phyloP scores from a whole-genome alignment of 1,140 invertebrate species.

The Anthonomus grandis region DNA sequence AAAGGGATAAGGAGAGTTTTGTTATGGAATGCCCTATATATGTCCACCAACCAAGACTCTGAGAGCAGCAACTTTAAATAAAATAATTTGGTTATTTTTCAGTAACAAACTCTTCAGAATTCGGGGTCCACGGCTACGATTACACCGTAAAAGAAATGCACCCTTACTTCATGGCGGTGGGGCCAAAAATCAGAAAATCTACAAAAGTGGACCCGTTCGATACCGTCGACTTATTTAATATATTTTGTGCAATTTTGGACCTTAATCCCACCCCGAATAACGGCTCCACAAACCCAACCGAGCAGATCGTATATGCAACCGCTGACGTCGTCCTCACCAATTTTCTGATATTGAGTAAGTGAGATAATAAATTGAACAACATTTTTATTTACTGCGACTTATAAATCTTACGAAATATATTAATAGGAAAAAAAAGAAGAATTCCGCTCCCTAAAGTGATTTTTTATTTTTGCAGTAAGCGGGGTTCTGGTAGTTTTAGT shows the following conservation, averaged over 20 bases:
- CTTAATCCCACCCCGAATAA: slow-evolving; percentile 45
- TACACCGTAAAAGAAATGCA: slow-evolving; percentile 59
- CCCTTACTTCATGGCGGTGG: slow-evolving; percentile 66
- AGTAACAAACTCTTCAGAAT: slow-evolving; percentile 53
- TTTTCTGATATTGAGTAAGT: neutral
- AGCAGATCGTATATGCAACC: slow-evolving; percentile 26
- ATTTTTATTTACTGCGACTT: no score
- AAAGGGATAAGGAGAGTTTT: no score
- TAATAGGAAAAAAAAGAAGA: neutral
- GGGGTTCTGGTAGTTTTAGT: slow-evolving; percentile 39
- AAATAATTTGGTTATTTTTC: slow-evolving; percentile 27
- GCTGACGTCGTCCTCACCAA: neutral
- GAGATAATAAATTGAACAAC: no score
- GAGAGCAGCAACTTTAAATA: neutral
- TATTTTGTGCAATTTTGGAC: slow-evolving; percentile 63
- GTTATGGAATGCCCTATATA: no score
- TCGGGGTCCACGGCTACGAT: slow-evolving; percentile 69
- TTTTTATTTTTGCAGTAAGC: slow-evolving; percentile 39
- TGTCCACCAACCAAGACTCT: no score
- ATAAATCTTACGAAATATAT: slow-evolving; percentile 1
- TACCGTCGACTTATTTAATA: slow-evolving; percentile 63
- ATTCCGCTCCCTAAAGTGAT: neutral
- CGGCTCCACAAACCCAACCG: slow-evolving; percentile 34
- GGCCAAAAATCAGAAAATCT: slow-evolving; percentile 59
- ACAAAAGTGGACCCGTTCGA: slow-evolving; percentile 57